These are phyloP conservation scores for Monodelphis domestica DNA, from an alignment of 2,797 vertebrate species.

Conservation along the genomic window DNA sequence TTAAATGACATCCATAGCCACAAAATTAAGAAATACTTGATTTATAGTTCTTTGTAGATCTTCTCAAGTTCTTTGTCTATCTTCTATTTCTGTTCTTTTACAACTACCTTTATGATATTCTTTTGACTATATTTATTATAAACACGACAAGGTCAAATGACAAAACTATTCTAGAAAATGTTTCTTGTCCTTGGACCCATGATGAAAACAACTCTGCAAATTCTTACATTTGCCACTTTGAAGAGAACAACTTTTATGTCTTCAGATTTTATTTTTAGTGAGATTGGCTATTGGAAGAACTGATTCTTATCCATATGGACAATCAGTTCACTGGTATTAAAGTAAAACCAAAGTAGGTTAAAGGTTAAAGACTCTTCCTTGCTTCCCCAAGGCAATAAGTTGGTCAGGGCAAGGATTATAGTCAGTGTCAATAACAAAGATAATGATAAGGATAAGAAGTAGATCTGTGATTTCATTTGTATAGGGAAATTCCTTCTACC, in stretches of 20 bases:
- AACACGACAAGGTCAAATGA: not conserved
- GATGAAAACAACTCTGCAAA: not conserved
- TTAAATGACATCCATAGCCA: not conserved
- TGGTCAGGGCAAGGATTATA: not conserved
- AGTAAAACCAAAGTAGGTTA: not conserved
- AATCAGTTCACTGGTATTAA: not conserved
- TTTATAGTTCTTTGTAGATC: not conserved
- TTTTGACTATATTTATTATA: not conserved
- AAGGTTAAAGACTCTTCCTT: not conserved
- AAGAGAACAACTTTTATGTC: not conserved
- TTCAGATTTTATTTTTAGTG: not conserved
- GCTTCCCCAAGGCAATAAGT: not conserved
- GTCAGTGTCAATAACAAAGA: too few species aligned
- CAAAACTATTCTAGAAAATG: not conserved
- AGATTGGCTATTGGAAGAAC: too few species aligned
- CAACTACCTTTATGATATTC: not conserved
- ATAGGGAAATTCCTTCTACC: too few species aligned
- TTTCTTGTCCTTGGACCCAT: not conserved
- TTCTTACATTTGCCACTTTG: not conserved
- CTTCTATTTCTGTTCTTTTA: not conserved
- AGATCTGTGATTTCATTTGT: too few species aligned
- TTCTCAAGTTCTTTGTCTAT: not conserved
- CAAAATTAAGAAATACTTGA: not conserved
- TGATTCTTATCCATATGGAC: too few species aligned
- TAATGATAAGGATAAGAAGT: too few species aligned